Evolutionary conservation across 2,113 vertebrate species (phyloP).

Genomic region (Salvelinus namaycush): DNA sequence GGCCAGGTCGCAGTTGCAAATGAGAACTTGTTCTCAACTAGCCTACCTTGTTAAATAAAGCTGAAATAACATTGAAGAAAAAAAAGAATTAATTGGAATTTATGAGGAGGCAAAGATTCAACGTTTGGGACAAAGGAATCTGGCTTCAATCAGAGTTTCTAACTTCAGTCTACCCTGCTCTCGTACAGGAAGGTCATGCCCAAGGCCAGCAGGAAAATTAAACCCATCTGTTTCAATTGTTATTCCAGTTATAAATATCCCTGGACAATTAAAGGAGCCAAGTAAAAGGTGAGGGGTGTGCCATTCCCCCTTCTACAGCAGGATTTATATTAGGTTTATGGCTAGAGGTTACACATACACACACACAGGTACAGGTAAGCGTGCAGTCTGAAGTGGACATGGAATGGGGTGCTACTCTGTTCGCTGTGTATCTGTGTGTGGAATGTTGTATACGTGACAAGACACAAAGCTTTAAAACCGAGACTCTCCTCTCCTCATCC

Average conservation of each 20-base stretch:
- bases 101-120: slow-evolving; percentile 48
- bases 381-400: neutral
- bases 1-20: no score
- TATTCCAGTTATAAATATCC: no score
- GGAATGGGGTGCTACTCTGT: no score
- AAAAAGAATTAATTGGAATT: slow-evolving; percentile 20
- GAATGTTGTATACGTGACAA: slow-evolving; percentile 60
- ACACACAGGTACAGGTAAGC: neutral
- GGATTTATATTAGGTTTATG: no score
- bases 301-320: slow-evolving; percentile 38
- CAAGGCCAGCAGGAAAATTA: slow-evolving; percentile 52
- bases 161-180: slow-evolving; percentile 53
- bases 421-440: slow-evolving; percentile 25
- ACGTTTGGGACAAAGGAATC: slow-evolving; percentile 57
- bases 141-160: slow-evolving; percentile 64
- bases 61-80: no score
- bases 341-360: neutral
- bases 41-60: no score
- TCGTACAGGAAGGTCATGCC: slow-evolving; percentile 57
- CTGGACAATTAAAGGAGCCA: slow-evolving; percentile 12
- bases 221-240: slow-evolving; percentile 32
- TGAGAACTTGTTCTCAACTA: no score
- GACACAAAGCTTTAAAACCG: slow-evolving; percentile 46
- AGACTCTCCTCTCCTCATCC: slow-evolving; percentile 49
- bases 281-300: slow-evolving; percentile 27